Evolutionary conservation across 2,797 vertebrate genomes (phyloP), one percentile per base, ranked within the genome.

Genomic region (Acropternis orthonyx): DNA sequence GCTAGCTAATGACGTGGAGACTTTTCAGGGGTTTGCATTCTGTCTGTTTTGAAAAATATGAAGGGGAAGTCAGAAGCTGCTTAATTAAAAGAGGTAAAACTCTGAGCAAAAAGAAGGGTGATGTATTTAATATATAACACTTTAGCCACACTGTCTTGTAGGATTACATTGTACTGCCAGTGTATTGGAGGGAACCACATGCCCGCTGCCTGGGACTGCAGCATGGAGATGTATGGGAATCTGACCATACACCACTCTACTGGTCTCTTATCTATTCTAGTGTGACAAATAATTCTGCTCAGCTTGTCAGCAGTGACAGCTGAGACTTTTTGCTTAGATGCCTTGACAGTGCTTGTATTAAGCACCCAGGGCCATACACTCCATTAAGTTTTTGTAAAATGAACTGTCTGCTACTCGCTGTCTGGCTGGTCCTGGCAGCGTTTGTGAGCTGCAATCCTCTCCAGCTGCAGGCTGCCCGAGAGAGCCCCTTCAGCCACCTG

Each of bases 311-410:
- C 84, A 69, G 88, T 98, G 98, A 98, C 98, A 98, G 98, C 98
- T 95, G 97, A 98, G 98, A 97, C 97, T 97, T 98, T 96, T 97
- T 98, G 97, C 97, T 97, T 97, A 98, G 98, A 98, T 97, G 97
- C 92, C 96, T 98, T 98, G 98, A 98, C 98, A 98, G 98, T 98
- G 97, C 98, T 97, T 97, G 97, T 98, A 98, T 98, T 98, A 98
- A 99, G 98, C 98, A 98, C 97, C 97, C 95, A 96, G 98, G 98
- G 97, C 98, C 98, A 84, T 97, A 96, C 97, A 98, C 98, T 98
- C 98, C 98, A 98, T 99, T 99, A 99, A 98, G 98, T 98, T 97
- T 95, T 97, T 98, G 98, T 98, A 98, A 98, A 98, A 99, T 98
- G 97, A 98, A 97, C 97, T 98, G 98, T 97, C 97, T 98, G 96